phyloP scores from a whole-genome alignment of 2,888 invertebrate genomes.

The Cancer borealis region DNA sequence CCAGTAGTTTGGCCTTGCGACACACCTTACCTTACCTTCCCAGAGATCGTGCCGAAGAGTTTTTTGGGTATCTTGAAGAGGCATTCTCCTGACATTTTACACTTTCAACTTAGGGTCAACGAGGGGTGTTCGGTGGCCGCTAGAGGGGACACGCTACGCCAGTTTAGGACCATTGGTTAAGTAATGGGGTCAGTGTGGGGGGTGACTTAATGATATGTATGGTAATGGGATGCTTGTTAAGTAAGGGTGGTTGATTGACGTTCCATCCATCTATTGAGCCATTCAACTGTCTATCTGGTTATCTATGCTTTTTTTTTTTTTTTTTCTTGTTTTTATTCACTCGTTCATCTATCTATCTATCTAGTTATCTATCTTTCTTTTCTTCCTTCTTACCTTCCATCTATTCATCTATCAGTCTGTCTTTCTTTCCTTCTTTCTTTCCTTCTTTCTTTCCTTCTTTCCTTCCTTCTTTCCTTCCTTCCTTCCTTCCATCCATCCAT shows the following conservation, averaged over 20 bases:
- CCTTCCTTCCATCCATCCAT: neutral
- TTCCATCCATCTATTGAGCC: neutral
- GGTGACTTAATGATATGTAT: neutral
- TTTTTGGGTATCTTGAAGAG: neutral
- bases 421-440: no score
- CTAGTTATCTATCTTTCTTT: neutral
- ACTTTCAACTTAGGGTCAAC: conserved; percentile 30
- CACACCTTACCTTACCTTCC: conserved; percentile 28
- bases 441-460: no score
- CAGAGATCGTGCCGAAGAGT: neutral
- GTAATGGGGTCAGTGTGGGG: neutral
- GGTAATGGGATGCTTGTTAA: neutral
- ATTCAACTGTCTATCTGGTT: no score
- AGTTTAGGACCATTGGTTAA: neutral
- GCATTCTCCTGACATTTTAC: neutral
- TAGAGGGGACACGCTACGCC: neutral
- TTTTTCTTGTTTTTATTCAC: no score
- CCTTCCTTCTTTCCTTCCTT: neutral
- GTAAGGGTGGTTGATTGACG: neutral
- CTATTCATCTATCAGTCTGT: no score
- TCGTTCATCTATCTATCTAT: neutral
- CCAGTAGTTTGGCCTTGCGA: neutral
- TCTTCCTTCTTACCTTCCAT: no score
- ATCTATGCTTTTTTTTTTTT: no score
- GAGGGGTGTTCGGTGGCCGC: neutral